Percentiles rank a stretch among this genome's conserved stretches.
Conservation (phyloP, 2,113 vertebrate species). For the Euleptes europaea region DNA sequence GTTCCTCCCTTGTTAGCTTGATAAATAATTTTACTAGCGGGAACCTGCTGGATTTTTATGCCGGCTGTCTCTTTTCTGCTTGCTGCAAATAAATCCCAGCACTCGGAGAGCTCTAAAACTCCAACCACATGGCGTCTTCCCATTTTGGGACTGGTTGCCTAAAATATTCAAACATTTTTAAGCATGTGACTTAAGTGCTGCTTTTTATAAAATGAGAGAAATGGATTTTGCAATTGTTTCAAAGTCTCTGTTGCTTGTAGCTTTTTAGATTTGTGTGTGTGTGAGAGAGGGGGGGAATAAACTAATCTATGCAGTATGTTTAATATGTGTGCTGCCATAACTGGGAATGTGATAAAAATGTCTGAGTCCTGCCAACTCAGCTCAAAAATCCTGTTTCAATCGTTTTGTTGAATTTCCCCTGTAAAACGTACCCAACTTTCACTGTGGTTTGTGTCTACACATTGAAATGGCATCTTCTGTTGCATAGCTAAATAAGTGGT, state of each 20-base stretch:
- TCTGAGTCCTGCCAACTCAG: too few species aligned
- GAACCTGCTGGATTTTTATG: constrained; percentile 97
- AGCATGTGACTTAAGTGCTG: constrained; percentile 70
- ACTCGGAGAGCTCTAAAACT: constrained; percentile 94
- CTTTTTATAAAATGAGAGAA: not conserved
- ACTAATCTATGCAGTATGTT: not conserved
- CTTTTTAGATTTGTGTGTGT: not conserved
- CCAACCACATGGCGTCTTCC: constrained; percentile 80
- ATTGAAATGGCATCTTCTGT: too few species aligned
- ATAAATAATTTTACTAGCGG: constrained; percentile 98
- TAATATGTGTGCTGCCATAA: not conserved
- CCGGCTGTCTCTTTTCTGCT: constrained; percentile 95
- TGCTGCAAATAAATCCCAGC: constrained; percentile 97
- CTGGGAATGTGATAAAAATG: too few species aligned
- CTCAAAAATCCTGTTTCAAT: too few species aligned
- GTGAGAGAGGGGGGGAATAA: not conserved
- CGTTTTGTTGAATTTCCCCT: too few species aligned
- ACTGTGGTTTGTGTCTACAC: too few species aligned
- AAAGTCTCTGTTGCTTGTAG: not conserved
- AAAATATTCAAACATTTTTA: constrained; percentile 79
- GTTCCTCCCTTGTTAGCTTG: constrained; percentile 97
- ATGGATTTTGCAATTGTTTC: constrained; percentile 37
- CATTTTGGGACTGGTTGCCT: constrained; percentile 73
- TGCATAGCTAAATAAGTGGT: too few species aligned
- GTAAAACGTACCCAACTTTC: too few species aligned